Evolutionary conservation across 2,797 vertebrate genomes (phyloP), one percentile per base, ranked within the genome.

Genomic region (Tadarida brasiliensis): DNA sequence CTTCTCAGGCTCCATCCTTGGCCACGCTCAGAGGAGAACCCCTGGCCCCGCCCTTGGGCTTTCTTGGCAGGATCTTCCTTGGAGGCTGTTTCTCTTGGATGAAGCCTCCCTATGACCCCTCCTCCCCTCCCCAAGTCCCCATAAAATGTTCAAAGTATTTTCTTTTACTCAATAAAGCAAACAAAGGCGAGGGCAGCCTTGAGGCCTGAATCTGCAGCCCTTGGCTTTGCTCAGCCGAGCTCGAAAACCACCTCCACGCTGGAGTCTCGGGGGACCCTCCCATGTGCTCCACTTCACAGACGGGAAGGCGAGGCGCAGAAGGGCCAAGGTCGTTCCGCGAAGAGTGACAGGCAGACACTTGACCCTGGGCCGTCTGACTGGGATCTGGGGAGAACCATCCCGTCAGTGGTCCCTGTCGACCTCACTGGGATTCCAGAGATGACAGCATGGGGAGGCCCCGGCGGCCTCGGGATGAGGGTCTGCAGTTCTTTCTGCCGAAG

Each of bases 71-170:
- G 49, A 89, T 84, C 90, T 95, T 94, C 96, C 67, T 20, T 10
- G 92, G 97, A 98, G 98, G 97, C 98, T 98, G 98, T 98, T 93
- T 95, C 94, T 96, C 98, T 98, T 98, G 98, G 98, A 98, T 86
- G 96, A 1, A 98, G 96, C 93, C 93, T 98, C 96, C 96, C 96
- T 91, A 96, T 98, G 97, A 98, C 97, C 98, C 98, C 97, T 94
- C 90, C 73, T 91, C 87, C 56, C 88, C 87, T 96, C 94, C 95
- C 88, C 57, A 98, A 98, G 97, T 98, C 97, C 97, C 97, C 96
- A 97, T 98, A 98, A 98, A 98, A 98, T 28, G 95, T 97, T 98
- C 97, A 96, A 98, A 98, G 98, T 98, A 97, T 98, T 99, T 98
- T 98, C 98, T 98, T 96, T 98, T 98, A 97, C 97, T 98, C 97